Conservation (phyloP, 2,113 vertebrate genomes). For the Colius striatus region DNA sequence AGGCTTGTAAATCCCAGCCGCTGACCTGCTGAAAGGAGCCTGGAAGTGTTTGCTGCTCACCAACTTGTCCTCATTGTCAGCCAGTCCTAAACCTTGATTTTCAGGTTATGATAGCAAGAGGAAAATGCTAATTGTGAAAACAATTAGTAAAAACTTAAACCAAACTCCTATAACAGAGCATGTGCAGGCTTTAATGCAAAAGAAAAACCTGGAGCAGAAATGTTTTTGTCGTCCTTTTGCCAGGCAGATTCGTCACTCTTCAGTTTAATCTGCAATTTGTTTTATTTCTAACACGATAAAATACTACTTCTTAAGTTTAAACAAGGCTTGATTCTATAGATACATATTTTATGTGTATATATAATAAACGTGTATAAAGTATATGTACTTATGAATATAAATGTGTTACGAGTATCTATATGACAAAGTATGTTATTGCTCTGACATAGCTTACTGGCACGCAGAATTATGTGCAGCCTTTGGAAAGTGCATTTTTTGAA, state of each 20-base stretch:
- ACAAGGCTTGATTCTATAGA: not conserved
- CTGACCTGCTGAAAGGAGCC: not conserved
- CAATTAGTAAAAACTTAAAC: not conserved
- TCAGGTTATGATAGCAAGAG: not conserved
- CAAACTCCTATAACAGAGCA: not conserved
- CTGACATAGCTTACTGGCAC: not conserved
- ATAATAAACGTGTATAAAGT: not conserved
- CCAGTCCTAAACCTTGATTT: not conserved
- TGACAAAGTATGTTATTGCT: not conserved
- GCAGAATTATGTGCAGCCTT: not conserved
- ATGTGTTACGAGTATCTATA: not conserved
- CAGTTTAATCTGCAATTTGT: not conserved
- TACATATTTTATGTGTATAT: not conserved
- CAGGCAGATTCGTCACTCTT: not conserved
- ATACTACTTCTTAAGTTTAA: not conserved
- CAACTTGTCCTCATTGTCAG: not conserved
- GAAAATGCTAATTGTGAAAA: not conserved
- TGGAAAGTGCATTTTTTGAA: constrained; percentile 5
- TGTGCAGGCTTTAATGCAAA: not conserved
- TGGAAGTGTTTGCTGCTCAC: not conserved
- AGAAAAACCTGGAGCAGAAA: not conserved
- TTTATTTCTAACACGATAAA: not conserved
- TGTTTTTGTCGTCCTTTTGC: not conserved
- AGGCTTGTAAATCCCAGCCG: not conserved
- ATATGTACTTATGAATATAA: not conserved